Evolutionary conservation across 1,140 invertebrate species (phyloP), one percentile per base, ranked within the genome.

Genomic region (Drosophila oshimai): DNA sequence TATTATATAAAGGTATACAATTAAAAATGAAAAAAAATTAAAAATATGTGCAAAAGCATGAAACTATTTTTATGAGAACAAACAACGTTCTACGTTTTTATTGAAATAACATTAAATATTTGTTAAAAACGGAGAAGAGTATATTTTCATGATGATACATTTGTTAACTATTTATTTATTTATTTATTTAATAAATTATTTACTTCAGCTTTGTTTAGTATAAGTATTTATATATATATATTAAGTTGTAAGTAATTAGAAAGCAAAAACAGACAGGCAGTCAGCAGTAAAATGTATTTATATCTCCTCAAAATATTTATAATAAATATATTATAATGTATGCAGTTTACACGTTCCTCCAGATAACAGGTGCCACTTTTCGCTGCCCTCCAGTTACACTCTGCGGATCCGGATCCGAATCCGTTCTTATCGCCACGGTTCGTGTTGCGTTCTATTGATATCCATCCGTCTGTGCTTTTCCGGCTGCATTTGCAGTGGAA

Each of bases 321-420:
- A 17, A 10, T 5, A 53, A 53, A 58, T 28, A 26, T 18, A 58
- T n/a, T 33, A 4, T 58, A 28, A 54, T 54, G 15, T 37, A 36
- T 58, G 12, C 33, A 4, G 13, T 22, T 53, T 28, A 57, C 34
- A 26, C 33, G 12, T 39, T 55, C 15, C 45, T 44, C 17, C 18
- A 44, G 46, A 67, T 67, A 67, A 68, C 37, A 68, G 46, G 61
- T 68, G 61, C 15, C 60, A 60, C 55, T 60, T 42, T 61, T 55
- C 34, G 58, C 22, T 18, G 24, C 33, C 33, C 22, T 37, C 18
- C 18, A 24, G 34, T 33, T 22, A 17, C 24, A 17, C 44, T 34
- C n/a, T 31, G 12, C 13, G 26, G 57, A 61, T 57, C 26, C 50
- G 50, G 22, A 6, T 31, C 12, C 13, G 26, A 50, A 61, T 57